phyloP scores from a whole-genome alignment of 1,140 invertebrate species.

The Drosophila auraria region DNA sequence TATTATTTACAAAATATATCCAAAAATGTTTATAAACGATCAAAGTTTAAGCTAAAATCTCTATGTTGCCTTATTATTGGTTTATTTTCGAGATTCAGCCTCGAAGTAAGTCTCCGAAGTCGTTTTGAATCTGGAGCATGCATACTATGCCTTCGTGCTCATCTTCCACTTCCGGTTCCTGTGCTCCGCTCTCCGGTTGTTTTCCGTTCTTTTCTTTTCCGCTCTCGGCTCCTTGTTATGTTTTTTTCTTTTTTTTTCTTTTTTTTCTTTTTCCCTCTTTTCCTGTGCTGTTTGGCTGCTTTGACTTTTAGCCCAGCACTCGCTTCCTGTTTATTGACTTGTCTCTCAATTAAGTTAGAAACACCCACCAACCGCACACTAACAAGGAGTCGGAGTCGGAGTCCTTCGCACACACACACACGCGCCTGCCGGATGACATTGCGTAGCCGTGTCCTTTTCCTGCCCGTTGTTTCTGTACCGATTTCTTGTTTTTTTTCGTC shows the following conservation, averaged over 20 bases:
- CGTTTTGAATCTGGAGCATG: neutral
- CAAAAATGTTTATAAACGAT: neutral
- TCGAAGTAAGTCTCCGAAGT: slow-evolving; percentile 6
- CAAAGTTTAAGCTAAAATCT: neutral
- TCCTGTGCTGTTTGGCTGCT: slow-evolving; percentile 36
- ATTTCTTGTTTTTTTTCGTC: slow-evolving; percentile 15
- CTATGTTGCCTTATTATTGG: neutral
- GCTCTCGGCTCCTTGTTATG: slow-evolving; percentile 2
- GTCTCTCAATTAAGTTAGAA: slow-evolving; percentile 83
- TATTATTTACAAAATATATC: neutral
- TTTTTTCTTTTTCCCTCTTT: slow-evolving; percentile 12
- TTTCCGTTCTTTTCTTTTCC: slow-evolving; percentile 20
- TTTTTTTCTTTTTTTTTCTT: neutral
- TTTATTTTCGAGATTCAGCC: neutral
- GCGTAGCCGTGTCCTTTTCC: slow-evolving; percentile 52
- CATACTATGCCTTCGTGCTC: neutral
- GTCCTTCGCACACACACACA: neutral
- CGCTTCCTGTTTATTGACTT: slow-evolving; percentile 83
- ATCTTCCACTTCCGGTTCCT: slow-evolving; percentile 1
- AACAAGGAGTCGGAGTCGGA: slow-evolving; percentile 24
- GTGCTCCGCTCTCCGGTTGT: neutral
- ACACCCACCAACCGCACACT: slow-evolving; percentile 62
- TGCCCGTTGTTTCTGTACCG: slow-evolving; percentile 10
- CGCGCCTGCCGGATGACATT: slow-evolving; percentile 52
- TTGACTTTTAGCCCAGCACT: slow-evolving; percentile 71